Evolutionary conservation across 2,113 vertebrate species (phyloP).

Genomic region (Cebidichthys violaceus): DNA sequence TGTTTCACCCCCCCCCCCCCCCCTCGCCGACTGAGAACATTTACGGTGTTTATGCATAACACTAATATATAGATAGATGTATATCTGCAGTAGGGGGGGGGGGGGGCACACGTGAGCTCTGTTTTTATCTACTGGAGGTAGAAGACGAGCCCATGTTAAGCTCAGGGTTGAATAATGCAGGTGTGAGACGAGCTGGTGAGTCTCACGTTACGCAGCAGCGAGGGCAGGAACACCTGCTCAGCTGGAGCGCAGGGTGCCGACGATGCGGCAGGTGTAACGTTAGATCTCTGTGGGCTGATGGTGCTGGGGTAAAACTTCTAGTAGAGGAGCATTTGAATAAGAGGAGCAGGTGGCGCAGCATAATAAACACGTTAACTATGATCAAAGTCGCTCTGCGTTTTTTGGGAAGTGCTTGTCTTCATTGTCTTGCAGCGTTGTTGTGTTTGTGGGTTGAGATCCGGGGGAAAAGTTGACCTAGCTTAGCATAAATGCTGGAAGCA

Average conservation of each 20-base stretch:
- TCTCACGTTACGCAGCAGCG: not conserved
- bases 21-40: not conserved
- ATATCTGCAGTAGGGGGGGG: not conserved
- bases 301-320: not conserved
- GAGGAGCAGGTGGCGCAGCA: not conserved
- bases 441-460: not conserved
- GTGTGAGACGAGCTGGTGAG: not conserved
- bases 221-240: not conserved
- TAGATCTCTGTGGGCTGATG: not conserved
- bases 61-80: not conserved
- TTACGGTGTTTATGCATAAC: not conserved
- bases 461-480: not conserved
- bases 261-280: not conserved
- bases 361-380: not conserved
- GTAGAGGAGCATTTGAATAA: not conserved
- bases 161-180: conserved; percentile 9
- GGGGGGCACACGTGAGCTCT: not conserved
- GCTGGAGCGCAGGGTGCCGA: not conserved
- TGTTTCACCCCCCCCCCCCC: too few relatives aligned
- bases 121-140: too few relatives aligned
- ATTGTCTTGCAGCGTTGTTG: not conserved
- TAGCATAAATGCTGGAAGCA: not conserved
- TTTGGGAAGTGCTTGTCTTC: not conserved
- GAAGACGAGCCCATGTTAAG: too few relatives aligned
- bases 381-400: not conserved